Evolutionary conservation across 2,888 invertebrate genomes (phyloP).

Genomic region (Drosophila picticornis): DNA sequence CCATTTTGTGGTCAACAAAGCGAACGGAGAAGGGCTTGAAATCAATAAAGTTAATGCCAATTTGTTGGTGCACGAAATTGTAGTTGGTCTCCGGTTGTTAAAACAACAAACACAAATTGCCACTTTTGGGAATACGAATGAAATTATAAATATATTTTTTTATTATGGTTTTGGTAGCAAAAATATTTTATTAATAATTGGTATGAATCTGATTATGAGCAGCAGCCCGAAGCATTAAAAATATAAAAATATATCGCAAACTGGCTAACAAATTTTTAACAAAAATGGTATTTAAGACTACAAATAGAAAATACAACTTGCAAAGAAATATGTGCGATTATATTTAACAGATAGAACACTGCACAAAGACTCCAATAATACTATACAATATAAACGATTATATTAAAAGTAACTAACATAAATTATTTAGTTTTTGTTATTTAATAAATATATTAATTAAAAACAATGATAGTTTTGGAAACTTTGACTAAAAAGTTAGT

Average conservation of each 20-base stretch:
- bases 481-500: background rate
- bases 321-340: background rate
- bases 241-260: background rate
- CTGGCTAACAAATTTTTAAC: background rate
- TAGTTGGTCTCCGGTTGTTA: background rate
- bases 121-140: background rate
- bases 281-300: background rate
- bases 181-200: background rate
- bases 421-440: background rate
- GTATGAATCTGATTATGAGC: background rate
- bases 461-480: background rate
- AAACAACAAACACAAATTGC: background rate
- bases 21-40: conserved; percentile 13
- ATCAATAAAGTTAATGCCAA: conserved; percentile 25
- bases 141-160: background rate
- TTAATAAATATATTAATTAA: background rate
- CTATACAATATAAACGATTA: background rate
- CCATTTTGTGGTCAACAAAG: conserved; percentile 25
- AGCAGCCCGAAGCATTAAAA: background rate
- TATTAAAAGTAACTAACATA: background rate
- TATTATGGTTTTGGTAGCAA: background rate
- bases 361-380: background rate
- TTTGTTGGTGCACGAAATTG: background rate
- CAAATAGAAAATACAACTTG: background rate
- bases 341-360: background rate